Evolutionary conservation across 2,888 invertebrate genomes (phyloP).

Genomic region (Cecidostiba fungosa): DNA sequence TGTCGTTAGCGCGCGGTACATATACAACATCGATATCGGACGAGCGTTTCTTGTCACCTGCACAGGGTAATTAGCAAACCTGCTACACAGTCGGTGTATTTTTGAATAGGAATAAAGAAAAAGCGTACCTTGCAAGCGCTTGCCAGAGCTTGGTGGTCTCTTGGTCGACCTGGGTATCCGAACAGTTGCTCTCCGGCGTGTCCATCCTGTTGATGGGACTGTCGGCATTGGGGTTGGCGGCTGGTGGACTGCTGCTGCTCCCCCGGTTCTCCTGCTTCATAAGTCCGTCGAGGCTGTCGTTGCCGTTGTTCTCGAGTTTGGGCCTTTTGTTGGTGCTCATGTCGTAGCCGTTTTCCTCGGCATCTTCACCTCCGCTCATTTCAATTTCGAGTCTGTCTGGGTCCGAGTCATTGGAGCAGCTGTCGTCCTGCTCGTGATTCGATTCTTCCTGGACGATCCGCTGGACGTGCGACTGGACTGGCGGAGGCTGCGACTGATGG

Average conservation of each 20-base stretch:
- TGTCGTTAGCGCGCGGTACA: too few species aligned
- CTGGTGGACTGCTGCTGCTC: conserved; percentile 23
- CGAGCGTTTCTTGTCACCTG: too few species aligned
- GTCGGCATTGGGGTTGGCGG: conserved; percentile 40
- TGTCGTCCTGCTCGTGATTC: conserved; percentile 76
- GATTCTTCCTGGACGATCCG: conserved; percentile 57
- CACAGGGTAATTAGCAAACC: too few species aligned
- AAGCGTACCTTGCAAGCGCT: conserved; percentile 67
- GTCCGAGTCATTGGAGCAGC: conserved; percentile 88
- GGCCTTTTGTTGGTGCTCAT: conserved; percentile 47
- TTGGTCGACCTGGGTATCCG: conserved; percentile 77
- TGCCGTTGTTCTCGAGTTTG: conserved; percentile 1
- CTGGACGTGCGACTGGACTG: conserved; percentile 72
- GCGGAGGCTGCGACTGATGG: conserved; percentile 71
- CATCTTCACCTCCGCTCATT: conserved; percentile 76
- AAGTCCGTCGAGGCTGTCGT: conserved; percentile 14
- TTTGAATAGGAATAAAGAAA: background rate
- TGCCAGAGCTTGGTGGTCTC: conserved; percentile 76
- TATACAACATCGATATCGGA: too few species aligned
- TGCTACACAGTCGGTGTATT: too few species aligned
- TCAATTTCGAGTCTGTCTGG: conserved; percentile 89
- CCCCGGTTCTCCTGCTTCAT: background rate
- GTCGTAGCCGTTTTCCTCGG: conserved; percentile 65
- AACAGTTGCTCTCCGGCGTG: conserved; percentile 79
- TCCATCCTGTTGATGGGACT: conserved; percentile 79